Evolutionary conservation across 30 jellyfish, hydroid and myxozoan genomes (phyloP).

Genomic region (Chrysaora quinquecirrha): DNA sequence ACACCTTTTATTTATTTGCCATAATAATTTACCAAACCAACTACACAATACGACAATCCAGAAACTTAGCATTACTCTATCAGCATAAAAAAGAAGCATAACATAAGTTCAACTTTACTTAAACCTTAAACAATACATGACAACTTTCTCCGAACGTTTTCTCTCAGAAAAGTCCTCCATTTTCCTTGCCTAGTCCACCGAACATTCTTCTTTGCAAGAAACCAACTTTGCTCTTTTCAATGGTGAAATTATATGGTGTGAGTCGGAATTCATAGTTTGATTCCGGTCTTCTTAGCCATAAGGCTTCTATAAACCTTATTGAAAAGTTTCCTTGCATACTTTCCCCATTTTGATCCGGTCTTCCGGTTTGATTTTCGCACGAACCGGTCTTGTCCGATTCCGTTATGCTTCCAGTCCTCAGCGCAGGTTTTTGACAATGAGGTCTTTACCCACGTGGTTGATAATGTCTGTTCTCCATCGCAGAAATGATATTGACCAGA

Average conservation of each 20-base stretch:
- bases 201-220: not conserved
- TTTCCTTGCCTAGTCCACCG: not conserved
- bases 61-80: not conserved
- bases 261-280: not conserved
- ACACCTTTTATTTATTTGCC: too few species aligned
- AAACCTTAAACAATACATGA: not conserved
- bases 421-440: constrained; percentile 64
- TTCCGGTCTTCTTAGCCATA: not conserved
- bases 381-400: constrained; percentile 64
- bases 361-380: constrained; percentile 66
- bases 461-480: constrained; percentile 57
- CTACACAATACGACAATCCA: not conserved
- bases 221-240: not conserved
- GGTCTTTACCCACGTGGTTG: constrained; percentile 78
- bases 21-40: constrained; percentile 9
- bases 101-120: not conserved
- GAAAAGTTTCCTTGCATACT: constrained; percentile 41
- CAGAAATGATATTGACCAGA: constrained; percentile 83
- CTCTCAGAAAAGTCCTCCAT: not conserved
- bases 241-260: constrained; percentile 5
- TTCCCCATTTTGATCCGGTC: constrained; percentile 56
- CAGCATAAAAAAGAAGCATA: not conserved
- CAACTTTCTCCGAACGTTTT: not conserved
- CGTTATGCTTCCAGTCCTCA: constrained; percentile 50
- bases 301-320: constrained; percentile 26